phyloP scores from a whole-genome alignment of 1,140 invertebrate species.

The Battus philenor region DNA sequence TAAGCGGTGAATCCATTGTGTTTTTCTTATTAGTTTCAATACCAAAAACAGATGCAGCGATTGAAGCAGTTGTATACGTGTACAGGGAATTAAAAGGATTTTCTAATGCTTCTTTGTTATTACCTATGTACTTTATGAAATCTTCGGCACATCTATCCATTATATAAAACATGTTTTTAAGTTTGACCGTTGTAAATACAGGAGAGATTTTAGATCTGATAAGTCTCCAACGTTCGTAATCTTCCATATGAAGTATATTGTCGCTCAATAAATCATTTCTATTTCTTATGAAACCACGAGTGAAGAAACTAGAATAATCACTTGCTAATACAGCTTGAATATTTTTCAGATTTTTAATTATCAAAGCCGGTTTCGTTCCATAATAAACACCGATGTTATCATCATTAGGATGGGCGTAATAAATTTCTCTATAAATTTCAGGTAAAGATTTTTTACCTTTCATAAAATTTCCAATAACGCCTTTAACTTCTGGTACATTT shows the following conservation, averaged over 20 bases:
- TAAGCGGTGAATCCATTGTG: slow-evolving; percentile 32
- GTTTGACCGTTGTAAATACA: slow-evolving; percentile 53
- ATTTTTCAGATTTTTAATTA: slow-evolving; percentile 65
- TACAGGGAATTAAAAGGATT: slow-evolving; percentile 30
- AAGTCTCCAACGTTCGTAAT: slow-evolving; percentile 56
- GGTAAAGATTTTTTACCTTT: slow-evolving; percentile 26
- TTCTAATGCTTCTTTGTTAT: slow-evolving; percentile 17
- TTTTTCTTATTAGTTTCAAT: slow-evolving; percentile 26
- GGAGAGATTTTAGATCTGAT: slow-evolving; percentile 50
- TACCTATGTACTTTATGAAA: slow-evolving; percentile 27
- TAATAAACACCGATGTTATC: slow-evolving; percentile 28
- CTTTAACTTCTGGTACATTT: slow-evolving; percentile 27
- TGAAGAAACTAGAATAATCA: slow-evolving; percentile 69
- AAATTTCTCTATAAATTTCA: slow-evolving; percentile 32
- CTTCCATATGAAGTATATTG: slow-evolving; percentile 54
- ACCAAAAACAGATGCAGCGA: slow-evolving; percentile 34
- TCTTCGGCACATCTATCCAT: slow-evolving; percentile 38
- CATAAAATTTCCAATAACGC: slow-evolving; percentile 27
- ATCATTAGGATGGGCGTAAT: slow-evolving; percentile 24
- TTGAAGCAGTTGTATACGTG: slow-evolving; percentile 30
- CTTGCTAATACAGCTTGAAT: slow-evolving; percentile 72
- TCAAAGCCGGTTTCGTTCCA: slow-evolving; percentile 24
- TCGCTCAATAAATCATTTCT: slow-evolving; percentile 50
- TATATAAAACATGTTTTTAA: slow-evolving; percentile 68
- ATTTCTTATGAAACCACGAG: slow-evolving; percentile 39